A percentile compares a stretch with the other conserved stretches of the same genome.
These are phyloP conservation scores for Turritopsis rubra DNA, from an alignment of 30 jellyfish, hydroid and myxozoan genomes.

Conservation along the genomic window DNA sequence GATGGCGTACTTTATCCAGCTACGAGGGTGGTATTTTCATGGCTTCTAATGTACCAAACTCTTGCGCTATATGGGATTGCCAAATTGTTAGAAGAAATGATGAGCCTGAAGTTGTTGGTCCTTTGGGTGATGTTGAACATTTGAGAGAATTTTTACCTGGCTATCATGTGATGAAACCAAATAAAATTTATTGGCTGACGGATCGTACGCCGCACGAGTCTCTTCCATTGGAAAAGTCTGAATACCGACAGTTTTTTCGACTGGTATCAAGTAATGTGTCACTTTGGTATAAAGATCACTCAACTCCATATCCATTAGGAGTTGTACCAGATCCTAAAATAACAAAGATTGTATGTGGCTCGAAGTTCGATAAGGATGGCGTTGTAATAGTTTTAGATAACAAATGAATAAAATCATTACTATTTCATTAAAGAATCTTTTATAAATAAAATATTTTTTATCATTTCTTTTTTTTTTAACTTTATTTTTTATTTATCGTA, in stretches of 20 bases:
- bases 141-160: constrained; percentile 42
- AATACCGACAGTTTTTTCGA: constrained; percentile 49
- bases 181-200: constrained; percentile 52
- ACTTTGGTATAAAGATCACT: constrained; percentile 66
- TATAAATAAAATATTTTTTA: no score
- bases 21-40: constrained; percentile 49
- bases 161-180: constrained; percentile 32
- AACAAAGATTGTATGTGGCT: constrained; percentile 53
- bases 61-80: constrained; percentile 55
- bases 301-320: constrained; percentile 61
- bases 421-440: no score
- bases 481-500: no score
- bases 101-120: constrained; percentile 39
- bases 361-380: constrained; percentile 43
- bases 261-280: constrained; percentile 60
- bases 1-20: not conserved
- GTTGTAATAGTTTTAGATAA: not conserved
- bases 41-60: constrained; percentile 55
- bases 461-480: no score
- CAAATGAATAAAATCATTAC: not conserved
- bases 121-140: constrained; percentile 60
- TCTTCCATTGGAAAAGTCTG: constrained; percentile 30
- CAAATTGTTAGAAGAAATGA: not conserved
- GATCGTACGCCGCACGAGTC: constrained; percentile 85
- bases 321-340: constrained; percentile 61